phyloP scores from a whole-genome alignment of 2,888 invertebrate species.

The Heteromurus nitidus region DNA sequence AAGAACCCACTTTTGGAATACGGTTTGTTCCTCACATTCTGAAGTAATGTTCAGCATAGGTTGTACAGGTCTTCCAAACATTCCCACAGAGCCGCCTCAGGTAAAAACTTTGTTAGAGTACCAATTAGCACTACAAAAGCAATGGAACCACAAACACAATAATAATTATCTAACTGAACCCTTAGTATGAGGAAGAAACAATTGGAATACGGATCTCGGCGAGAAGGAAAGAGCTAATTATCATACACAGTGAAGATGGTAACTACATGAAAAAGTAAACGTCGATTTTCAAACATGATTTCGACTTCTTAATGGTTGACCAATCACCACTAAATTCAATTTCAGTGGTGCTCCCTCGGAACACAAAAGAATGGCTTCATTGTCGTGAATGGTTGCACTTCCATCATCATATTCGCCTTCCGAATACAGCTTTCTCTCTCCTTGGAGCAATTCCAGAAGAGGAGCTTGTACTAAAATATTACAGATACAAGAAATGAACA shows the following conservation, averaged over 20 bases:
- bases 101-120: conserved; percentile 1
- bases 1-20: conserved; percentile 40
- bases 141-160: too few relatives aligned
- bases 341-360: conserved; percentile 30
- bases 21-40: conserved; percentile 27
- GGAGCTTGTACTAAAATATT: conserved; percentile 30
- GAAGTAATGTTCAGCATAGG: conserved; percentile 40
- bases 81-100: conserved; percentile 24
- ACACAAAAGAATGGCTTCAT: conserved; percentile 55
- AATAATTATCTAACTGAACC: too few relatives aligned
- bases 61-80: conserved; percentile 35
- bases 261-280: too few relatives aligned
- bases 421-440: conserved; percentile 33
- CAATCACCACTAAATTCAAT: not conserved
- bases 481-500: not conserved
- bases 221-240: conserved; percentile 45
- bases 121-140: too few relatives aligned
- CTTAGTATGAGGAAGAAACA: conserved; percentile 37
- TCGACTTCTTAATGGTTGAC: not conserved
- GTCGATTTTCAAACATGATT: not conserved
- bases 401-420: conserved; percentile 54
- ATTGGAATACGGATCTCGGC: conserved; percentile 31
- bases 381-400: conserved; percentile 50
- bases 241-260: conserved; percentile 42
- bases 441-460: conserved; percentile 41